Conservation (phyloP, 2,113 vertebrate species). For the Girardinichthys multiradiatus region DNA sequence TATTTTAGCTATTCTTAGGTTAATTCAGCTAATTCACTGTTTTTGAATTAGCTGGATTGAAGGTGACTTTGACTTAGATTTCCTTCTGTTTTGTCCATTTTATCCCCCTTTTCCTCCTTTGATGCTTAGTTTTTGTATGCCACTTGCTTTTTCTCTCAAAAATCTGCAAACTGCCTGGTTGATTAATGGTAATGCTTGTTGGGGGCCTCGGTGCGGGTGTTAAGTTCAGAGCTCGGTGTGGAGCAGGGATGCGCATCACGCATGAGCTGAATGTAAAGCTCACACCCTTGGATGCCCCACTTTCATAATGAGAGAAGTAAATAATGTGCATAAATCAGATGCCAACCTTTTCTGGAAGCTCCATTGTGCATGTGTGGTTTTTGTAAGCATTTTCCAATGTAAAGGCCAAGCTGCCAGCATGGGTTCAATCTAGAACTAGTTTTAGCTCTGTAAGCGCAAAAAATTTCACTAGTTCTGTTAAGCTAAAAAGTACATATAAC, state of each 20-base stretch:
- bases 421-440: constrained; percentile 18
- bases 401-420: constrained; percentile 13
- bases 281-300: constrained; percentile 42
- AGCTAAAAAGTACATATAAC: not conserved
- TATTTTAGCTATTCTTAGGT: constrained; percentile 21
- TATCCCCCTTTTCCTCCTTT: constrained; percentile 13
- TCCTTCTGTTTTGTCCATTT: constrained; percentile 34
- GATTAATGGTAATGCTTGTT: constrained; percentile 69
- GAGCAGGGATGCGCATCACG: constrained; percentile 27
- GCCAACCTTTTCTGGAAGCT: constrained; percentile 23
- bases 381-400: constrained; percentile 27
- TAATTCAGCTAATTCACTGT: constrained; percentile 34
- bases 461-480: not conserved
- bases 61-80: constrained; percentile 72
- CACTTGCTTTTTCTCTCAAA: constrained; percentile 55
- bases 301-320: constrained; percentile 60
- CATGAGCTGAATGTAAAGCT: constrained; percentile 37
- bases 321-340: constrained; percentile 45
- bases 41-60: constrained; percentile 59
- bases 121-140: constrained; percentile 70
- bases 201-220: constrained; percentile 45
- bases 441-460: constrained; percentile 5
- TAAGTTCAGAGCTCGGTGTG: constrained; percentile 56
- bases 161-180: constrained; percentile 58
- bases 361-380: not conserved